Conservation (phyloP, 2,797 vertebrate genomes). For the Hozukius guyotensis region DNA sequence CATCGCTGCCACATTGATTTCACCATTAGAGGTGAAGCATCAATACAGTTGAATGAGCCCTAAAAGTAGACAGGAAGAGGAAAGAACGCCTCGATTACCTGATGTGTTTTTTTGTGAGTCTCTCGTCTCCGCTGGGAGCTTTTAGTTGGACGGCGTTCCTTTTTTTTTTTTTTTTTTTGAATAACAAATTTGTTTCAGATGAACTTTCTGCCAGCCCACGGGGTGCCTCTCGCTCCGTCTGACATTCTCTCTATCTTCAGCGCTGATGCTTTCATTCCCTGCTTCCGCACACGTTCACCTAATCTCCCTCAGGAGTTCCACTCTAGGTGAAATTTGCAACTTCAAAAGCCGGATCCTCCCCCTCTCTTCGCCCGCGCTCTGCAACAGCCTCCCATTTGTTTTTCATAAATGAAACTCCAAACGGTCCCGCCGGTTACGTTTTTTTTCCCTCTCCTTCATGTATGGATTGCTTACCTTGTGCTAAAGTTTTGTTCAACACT, state of each 20-base stretch:
- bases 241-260: slow-evolving; percentile 47
- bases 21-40: slow-evolving; percentile 69
- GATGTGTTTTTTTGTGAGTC: slow-evolving; percentile 5
- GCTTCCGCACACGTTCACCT: slow-evolving; percentile 49
- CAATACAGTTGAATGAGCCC: slow-evolving; percentile 58
- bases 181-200: slow-evolving; percentile 69
- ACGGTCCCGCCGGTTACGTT: background rate
- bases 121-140: slow-evolving; percentile 43
- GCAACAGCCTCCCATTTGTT: slow-evolving; percentile 42
- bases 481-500: slow-evolving; percentile 14
- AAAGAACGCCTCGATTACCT: slow-evolving; percentile 48
- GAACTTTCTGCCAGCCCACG: slow-evolving; percentile 61
- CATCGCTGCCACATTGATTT: slow-evolving; percentile 76
- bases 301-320: slow-evolving; percentile 55
- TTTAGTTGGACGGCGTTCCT: slow-evolving; percentile 51
- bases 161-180: slow-evolving; percentile 68
- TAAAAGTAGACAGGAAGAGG: slow-evolving; percentile 40
- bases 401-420: slow-evolving; percentile 36
- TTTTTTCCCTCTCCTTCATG: background rate
- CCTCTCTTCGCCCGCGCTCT: slow-evolving; percentile 12
- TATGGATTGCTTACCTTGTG: background rate
- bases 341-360: slow-evolving; percentile 65
- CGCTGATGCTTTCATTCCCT: slow-evolving; percentile 55
- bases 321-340: slow-evolving; percentile 64
- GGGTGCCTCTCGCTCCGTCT: slow-evolving; percentile 39